Percentiles rank a stretch among this genome's conserved stretches.
These are phyloP conservation scores for Zaprionus taronus DNA, from an alignment of 1,140 invertebrate species.

Conservation along the genomic window DNA sequence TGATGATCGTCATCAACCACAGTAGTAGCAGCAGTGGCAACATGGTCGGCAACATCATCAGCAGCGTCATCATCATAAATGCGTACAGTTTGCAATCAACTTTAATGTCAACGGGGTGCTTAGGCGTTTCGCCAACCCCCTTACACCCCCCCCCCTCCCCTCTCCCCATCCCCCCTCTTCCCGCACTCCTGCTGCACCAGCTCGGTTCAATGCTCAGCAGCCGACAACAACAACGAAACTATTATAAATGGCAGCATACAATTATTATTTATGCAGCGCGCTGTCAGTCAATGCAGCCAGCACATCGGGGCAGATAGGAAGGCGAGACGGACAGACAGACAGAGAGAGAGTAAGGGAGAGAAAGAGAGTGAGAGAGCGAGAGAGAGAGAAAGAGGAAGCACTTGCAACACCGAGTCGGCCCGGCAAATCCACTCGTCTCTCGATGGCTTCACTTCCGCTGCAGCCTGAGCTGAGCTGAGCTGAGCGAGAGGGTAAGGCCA, in stretches of 20 bases:
- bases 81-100: constrained; percentile 79
- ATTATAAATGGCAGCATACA: constrained; percentile 68
- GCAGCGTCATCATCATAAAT: constrained; percentile 52
- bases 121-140: constrained; percentile 30
- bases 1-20: neutral
- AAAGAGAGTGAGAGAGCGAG: constrained; percentile 6
- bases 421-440: constrained; percentile 1
- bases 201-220: constrained; percentile 63
- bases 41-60: constrained; percentile 16
- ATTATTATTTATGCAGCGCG: constrained; percentile 72
- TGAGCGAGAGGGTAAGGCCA: constrained; percentile 2
- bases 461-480: neutral
- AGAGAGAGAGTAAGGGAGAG: neutral
- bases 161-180: neutral
- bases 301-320: neutral
- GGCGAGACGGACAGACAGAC: neutral
- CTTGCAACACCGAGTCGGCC: neutral
- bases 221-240: constrained; percentile 43
- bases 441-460: constrained; percentile 42
- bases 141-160: neutral
- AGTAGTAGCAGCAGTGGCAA: neutral
- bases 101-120: constrained; percentile 70
- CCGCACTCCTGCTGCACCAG: neutral
- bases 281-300: constrained; percentile 50
- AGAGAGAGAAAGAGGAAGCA: constrained; percentile 18